Conservation (phyloP, 2,888 invertebrate genomes). For the Nezara viridula region DNA sequence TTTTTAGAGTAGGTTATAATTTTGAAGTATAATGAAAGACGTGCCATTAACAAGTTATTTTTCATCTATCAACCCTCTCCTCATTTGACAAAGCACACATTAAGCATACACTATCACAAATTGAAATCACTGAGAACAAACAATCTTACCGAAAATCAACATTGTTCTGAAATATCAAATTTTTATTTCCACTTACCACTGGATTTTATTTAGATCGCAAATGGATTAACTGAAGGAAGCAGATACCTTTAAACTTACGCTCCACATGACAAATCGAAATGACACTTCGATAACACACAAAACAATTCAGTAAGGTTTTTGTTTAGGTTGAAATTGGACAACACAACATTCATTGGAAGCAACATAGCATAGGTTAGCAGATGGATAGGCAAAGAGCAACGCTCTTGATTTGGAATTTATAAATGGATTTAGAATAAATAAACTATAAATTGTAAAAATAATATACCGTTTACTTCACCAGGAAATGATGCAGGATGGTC, state of each 20-base stretch:
- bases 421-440: not conserved
- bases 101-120: not conserved
- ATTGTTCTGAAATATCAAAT: not conserved
- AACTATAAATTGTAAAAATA: not conserved
- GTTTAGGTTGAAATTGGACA: not conserved
- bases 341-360: not conserved
- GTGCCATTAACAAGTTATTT: too few relatives aligned
- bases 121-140: not conserved
- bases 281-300: not conserved
- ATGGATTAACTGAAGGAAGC: not conserved
- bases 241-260: not conserved
- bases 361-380: not conserved
- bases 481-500: not conserved
- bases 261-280: not conserved
- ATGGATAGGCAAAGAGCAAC: not conserved
- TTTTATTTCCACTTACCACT: not conserved
- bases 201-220: not conserved
- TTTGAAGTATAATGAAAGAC: too few relatives aligned
- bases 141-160: not conserved
- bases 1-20: not conserved
- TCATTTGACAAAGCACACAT: not conserved
- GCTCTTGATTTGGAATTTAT: not conserved
- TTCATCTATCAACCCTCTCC: not conserved
- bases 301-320: not conserved
- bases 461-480: conserved; percentile 19